phyloP scores from a whole-genome alignment of 2,888 invertebrate species.

The Cataglyphis albicans region DNA sequence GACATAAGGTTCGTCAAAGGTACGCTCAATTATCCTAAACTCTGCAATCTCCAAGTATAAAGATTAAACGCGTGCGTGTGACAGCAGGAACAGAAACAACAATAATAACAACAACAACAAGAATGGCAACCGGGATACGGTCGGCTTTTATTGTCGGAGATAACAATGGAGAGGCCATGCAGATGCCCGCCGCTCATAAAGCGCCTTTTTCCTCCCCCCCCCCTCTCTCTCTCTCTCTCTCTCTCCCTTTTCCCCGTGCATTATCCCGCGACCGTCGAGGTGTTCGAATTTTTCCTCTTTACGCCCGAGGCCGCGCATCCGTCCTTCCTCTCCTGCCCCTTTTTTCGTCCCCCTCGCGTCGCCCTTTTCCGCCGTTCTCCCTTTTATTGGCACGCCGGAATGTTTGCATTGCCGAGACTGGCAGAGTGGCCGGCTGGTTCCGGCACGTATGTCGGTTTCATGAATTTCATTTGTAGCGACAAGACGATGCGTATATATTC shows the following conservation, averaged over 20 bases:
- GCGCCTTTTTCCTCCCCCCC: constrained; percentile 21
- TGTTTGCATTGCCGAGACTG: constrained; percentile 65
- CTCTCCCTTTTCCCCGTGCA: constrained; percentile 13
- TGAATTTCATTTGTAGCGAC: constrained; percentile 63
- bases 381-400: constrained; percentile 63
- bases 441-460: constrained; percentile 62
- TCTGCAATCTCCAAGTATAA: constrained; percentile 65
- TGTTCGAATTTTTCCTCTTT: constrained; percentile 74
- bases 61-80: constrained; percentile 69
- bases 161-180: constrained; percentile 70
- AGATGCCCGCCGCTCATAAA: constrained; percentile 70
- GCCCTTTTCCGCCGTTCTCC: constrained; percentile 57
- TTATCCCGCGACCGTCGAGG: constrained; percentile 42
- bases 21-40: constrained; percentile 77
- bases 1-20: constrained; percentile 48
- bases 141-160: constrained; percentile 73
- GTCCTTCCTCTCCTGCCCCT: not conserved
- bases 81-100: constrained; percentile 43
- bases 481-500: constrained; percentile 54
- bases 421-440: constrained; percentile 45
- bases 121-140: constrained; percentile 50
- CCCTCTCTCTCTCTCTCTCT: not conserved
- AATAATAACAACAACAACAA: not conserved
- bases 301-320: constrained; percentile 37
- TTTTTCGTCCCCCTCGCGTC: constrained; percentile 18